phyloP scores from a whole-genome alignment of 2,888 invertebrate species.

The Drosophila mercatorum region DNA sequence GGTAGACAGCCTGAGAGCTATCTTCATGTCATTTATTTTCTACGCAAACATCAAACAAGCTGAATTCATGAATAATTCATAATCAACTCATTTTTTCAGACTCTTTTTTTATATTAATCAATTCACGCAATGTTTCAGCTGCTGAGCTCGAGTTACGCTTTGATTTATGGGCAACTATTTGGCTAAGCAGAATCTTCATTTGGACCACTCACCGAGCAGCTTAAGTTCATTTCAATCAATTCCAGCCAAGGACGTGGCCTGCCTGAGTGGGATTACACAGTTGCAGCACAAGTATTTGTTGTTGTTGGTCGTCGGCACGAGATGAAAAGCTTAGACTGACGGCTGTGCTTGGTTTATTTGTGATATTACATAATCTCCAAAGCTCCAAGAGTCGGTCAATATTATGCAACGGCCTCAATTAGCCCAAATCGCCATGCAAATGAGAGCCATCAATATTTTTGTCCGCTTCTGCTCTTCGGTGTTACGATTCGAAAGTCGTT shows the following conservation, averaged over 20 bases:
- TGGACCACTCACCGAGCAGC: constrained; percentile 1
- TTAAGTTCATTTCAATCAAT: constrained; percentile 4
- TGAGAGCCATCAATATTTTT: constrained; percentile 45
- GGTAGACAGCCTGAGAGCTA: not conserved
- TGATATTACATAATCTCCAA: constrained; percentile 62
- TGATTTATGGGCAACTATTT: constrained; percentile 29
- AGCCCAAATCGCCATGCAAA: constrained; percentile 63
- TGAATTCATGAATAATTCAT: constrained; percentile 55
- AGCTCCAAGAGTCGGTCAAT: constrained; percentile 61
- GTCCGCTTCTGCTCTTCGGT: constrained; percentile 23
- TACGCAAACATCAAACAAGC: not conserved
- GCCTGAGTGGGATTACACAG: constrained; percentile 52
- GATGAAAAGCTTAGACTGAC: constrained; percentile 43
- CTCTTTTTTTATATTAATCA: not conserved
- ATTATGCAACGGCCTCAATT: constrained; percentile 76
- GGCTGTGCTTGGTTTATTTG: constrained; percentile 59
- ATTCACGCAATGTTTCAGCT: constrained; percentile 2
- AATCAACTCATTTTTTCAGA: not conserved
- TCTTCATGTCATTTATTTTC: not conserved
- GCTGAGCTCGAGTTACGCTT: not conserved
- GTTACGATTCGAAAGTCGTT: constrained; percentile 64
- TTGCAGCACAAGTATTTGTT: constrained; percentile 23
- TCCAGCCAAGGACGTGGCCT: constrained; percentile 41
- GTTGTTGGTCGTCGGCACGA: constrained; percentile 5
- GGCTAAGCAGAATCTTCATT: constrained; percentile 32